These are phyloP conservation scores for Phortica magna DNA, from an alignment of 2,888 invertebrate species.

Conservation along the genomic window DNA sequence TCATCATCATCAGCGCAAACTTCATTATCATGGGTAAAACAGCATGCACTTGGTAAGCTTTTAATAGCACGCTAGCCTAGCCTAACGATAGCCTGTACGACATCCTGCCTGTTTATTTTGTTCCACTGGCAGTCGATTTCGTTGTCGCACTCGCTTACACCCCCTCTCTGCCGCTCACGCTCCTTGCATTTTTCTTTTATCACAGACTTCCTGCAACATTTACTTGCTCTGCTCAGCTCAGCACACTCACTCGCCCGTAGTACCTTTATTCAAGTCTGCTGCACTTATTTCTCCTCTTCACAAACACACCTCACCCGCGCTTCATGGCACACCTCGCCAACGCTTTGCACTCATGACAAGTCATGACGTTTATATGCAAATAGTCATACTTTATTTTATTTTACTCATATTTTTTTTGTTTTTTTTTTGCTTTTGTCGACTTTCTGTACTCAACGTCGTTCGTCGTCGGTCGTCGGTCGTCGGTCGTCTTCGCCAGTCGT, in stretches of 20 bases:
- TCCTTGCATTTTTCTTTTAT: neutral
- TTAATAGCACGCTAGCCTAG: too few relatives aligned
- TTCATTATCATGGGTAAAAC: too few relatives aligned
- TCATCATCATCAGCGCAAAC: neutral
- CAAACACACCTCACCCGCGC: neutral
- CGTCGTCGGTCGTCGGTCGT: neutral
- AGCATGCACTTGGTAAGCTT: too few relatives aligned
- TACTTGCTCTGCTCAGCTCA: neutral
- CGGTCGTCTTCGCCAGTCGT: neutral
- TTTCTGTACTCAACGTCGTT: constrained; percentile 43
- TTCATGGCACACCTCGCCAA: neutral
- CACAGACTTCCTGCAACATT: neutral
- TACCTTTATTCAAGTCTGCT: constrained; percentile 14
- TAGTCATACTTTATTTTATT: constrained; percentile 13
- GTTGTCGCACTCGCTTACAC: neutral
- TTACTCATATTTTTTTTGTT: neutral
- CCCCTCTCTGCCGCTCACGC: neutral
- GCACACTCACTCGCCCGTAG: neutral
- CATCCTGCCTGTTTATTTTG: neutral
- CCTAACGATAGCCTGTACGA: neutral
- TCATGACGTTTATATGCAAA: constrained; percentile 7
- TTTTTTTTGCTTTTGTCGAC: constrained; percentile 25
- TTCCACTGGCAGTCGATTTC: neutral
- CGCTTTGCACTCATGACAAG: neutral
- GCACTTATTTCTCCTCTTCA: neutral